Evolutionary conservation across 2,797 vertebrate genomes (phyloP).

Genomic region (Neopelma chrysocephalum): DNA sequence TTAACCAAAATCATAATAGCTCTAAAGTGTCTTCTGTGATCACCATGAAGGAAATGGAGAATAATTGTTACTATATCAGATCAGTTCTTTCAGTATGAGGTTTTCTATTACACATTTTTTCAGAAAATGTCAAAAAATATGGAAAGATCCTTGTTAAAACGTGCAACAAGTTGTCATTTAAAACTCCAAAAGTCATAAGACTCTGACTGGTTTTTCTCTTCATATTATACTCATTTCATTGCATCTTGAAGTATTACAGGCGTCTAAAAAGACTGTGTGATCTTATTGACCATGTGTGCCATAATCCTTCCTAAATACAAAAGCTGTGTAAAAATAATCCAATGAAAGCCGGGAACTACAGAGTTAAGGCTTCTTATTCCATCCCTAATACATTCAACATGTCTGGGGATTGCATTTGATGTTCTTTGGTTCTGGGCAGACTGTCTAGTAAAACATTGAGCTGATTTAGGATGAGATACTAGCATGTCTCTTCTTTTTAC

Average conservation of each 20-base stretch:
- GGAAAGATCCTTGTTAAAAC: neutral
- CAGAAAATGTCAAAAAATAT: neutral
- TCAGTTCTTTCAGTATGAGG: neutral
- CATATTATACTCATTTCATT: slow-evolving; percentile 17
- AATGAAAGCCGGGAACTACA: slow-evolving; percentile 30
- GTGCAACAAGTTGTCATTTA: neutral
- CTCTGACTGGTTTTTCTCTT: neutral
- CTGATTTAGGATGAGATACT: neutral
- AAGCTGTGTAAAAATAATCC: slow-evolving; percentile 63
- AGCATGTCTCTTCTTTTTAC: neutral
- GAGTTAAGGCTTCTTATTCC: slow-evolving; percentile 44
- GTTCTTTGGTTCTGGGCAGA: neutral
- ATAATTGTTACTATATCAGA: neutral
- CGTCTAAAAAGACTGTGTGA: slow-evolving; percentile 34
- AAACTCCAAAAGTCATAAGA: neutral
- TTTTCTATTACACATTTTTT: neutral
- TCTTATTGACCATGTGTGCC: slow-evolving; percentile 38
- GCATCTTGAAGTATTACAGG: neutral
- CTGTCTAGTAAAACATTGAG: neutral
- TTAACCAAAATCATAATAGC: slow-evolving; percentile 52
- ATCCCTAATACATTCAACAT: neutral
- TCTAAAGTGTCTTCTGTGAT: slow-evolving; percentile 18
- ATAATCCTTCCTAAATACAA: slow-evolving; percentile 55
- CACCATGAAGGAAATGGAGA: neutral
- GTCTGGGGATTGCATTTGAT: neutral